Percentiles rank a stretch among this genome's conserved stretches.
Evolutionary conservation across 2,797 vertebrate genomes (phyloP).

Genomic region (Sebastes glaucus): DNA sequence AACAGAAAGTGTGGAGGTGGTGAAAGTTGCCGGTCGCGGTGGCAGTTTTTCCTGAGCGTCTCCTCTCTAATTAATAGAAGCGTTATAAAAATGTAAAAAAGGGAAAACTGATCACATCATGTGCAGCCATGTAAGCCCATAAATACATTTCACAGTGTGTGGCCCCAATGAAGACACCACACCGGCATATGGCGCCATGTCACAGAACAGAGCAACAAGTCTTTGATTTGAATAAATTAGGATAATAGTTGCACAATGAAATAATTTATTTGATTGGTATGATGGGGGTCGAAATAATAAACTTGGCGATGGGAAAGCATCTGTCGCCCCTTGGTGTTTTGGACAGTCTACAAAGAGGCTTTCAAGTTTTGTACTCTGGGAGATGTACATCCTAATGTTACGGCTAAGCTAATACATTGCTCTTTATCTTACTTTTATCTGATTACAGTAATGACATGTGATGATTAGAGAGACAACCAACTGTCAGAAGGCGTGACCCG

Average conservation of each 20-base stretch:
- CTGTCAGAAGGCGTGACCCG: conserved; percentile 64
- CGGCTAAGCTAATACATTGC: conserved; percentile 52
- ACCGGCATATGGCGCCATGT: conserved; percentile 59
- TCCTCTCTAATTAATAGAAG: conserved; percentile 14
- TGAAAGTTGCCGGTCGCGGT: conserved; percentile 12
- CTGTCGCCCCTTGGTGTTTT: conserved; percentile 50
- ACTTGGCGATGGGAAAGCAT: conserved; percentile 48
- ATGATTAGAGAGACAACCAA: conserved; percentile 64
- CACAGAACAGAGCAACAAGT: conserved; percentile 58
- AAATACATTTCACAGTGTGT: conserved; percentile 44
- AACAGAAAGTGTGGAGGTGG: background rate
- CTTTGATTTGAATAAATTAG: conserved; percentile 64
- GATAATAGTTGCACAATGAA: conserved; percentile 53
- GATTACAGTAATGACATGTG: conserved; percentile 69
- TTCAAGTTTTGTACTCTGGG: conserved; percentile 43
- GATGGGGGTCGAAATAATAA: conserved; percentile 56
- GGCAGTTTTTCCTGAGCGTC: conserved; percentile 2
- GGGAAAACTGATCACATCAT: conserved; percentile 31
- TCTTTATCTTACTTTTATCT: conserved; percentile 67
- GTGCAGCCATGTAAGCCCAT: conserved; percentile 37
- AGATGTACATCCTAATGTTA: conserved; percentile 59
- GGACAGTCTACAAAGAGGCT: conserved; percentile 52
- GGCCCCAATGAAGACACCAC: conserved; percentile 45
- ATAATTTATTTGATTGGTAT: conserved; percentile 55
- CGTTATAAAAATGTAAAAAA: background rate